Evolutionary conservation across 2,888 invertebrate species (phyloP).

Genomic region (Drosophila incognita): DNA sequence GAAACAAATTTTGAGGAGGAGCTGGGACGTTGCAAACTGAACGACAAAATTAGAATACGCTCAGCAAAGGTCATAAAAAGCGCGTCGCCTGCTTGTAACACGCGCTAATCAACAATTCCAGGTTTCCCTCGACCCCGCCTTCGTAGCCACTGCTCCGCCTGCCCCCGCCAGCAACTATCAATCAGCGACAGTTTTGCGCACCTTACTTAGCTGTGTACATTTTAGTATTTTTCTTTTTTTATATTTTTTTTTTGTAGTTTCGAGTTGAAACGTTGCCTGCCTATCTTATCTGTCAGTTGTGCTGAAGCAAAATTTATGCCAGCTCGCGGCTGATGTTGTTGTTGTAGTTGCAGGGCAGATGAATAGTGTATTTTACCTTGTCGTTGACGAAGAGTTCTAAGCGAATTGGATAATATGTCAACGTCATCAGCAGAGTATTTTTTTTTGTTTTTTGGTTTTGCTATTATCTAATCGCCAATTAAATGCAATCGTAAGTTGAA

Average conservation of each 20-base stretch:
- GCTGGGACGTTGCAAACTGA: not conserved
- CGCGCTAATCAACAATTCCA: constrained; percentile 69
- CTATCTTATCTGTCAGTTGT: constrained; percentile 68
- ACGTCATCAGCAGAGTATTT: constrained; percentile 39
- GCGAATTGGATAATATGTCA: constrained; percentile 67
- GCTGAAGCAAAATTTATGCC: constrained; percentile 77
- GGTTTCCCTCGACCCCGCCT: not conserved
- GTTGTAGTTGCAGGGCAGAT: constrained; percentile 9
- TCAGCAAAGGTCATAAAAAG: not conserved
- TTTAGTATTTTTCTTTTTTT: constrained; percentile 24
- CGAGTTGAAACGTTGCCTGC: constrained; percentile 17
- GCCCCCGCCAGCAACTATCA: constrained; percentile 53
- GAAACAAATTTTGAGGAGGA: too few species aligned
- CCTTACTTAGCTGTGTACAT: constrained; percentile 46
- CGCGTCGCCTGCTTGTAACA: constrained; percentile 59
- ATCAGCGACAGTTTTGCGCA: constrained; percentile 68
- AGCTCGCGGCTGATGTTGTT: constrained; percentile 26
- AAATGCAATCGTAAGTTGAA: constrained; percentile 55
- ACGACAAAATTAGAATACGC: not conserved
- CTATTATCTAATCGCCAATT: constrained; percentile 77
- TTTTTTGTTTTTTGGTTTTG: constrained; percentile 28
- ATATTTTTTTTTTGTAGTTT: constrained; percentile 28
- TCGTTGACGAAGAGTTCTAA: constrained; percentile 45
- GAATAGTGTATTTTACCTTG: constrained; percentile 23
- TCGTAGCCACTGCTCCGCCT: constrained; percentile 5